Conservation (phyloP, 2,113 vertebrate species). For the Cyphomyrus discorhynchus region DNA sequence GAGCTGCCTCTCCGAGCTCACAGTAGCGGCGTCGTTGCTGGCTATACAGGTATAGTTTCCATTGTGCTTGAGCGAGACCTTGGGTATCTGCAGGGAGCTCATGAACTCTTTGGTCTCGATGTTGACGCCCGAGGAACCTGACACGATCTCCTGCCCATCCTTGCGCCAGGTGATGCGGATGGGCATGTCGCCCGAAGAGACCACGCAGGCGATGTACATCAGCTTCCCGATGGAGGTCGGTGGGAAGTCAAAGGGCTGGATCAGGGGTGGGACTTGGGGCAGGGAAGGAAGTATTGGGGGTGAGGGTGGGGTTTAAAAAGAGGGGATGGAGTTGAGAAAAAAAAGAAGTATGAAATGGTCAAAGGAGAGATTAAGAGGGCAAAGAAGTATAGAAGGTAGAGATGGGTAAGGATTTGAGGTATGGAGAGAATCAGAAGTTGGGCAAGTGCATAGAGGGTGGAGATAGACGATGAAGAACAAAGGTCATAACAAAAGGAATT, state of each 20-base stretch:
- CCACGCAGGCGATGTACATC: slow-evolving; percentile 97
- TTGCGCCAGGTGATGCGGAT: slow-evolving; percentile 98
- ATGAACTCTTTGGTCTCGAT: slow-evolving; percentile 99
- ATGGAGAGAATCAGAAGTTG: neutral
- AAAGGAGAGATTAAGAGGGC: slow-evolving; percentile 22
- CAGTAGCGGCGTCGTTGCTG: slow-evolving; percentile 89
- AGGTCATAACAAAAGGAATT: neutral
- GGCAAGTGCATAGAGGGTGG: neutral
- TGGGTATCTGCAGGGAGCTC: slow-evolving; percentile 97
- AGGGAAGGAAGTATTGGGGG: slow-evolving; percentile 45
- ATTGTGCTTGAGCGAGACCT: slow-evolving; percentile 93
- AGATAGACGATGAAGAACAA: slow-evolving; percentile 13
- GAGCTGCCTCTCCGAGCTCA: slow-evolving; percentile 92
- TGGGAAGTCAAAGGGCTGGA: slow-evolving; percentile 97
- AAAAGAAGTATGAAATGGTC: slow-evolving; percentile 15
- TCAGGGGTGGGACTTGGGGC: slow-evolving; percentile 83
- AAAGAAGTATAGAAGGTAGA: slow-evolving; percentile 34
- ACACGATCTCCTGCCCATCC: slow-evolving; percentile 91
- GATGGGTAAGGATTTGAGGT: slow-evolving; percentile 9
- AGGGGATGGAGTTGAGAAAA: neutral
- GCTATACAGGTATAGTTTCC: slow-evolving; percentile 99
- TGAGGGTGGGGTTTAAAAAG: neutral
- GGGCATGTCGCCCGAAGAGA: slow-evolving; percentile 96
- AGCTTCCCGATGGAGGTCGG: slow-evolving; percentile 94
- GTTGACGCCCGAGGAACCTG: slow-evolving; percentile 84